Percentiles rank a stretch among this genome's conserved stretches.
Conservation (phyloP, 2,797 vertebrate species). For the Catostomus latipinnis region DNA sequence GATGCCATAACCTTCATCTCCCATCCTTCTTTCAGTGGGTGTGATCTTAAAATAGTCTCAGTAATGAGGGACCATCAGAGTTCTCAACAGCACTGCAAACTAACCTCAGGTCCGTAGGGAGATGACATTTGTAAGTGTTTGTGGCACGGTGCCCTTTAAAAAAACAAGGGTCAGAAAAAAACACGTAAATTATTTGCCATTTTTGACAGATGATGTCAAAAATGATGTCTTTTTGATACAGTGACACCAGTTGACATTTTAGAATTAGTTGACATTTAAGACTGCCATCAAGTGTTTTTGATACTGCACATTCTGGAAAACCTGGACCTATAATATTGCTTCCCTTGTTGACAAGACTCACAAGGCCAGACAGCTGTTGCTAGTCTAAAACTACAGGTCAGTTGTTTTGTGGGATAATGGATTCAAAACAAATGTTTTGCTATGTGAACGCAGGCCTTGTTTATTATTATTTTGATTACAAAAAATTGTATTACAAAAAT, state of each 20-base stretch:
- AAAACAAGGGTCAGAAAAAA: background rate
- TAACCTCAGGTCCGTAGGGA: constrained; percentile 22
- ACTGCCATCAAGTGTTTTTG: background rate
- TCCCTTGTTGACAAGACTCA: background rate
- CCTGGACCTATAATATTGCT: background rate
- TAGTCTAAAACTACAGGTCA: background rate
- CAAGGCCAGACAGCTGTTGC: background rate
- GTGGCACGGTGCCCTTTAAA: constrained; percentile 10
- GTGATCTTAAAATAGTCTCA: constrained; percentile 68
- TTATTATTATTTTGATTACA: background rate
- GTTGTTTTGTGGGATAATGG: background rate
- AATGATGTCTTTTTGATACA: background rate
- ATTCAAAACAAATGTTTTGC: background rate
- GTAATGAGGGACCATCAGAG: constrained; percentile 48
- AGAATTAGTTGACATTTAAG: constrained; percentile 22
- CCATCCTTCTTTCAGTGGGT: constrained; percentile 65
- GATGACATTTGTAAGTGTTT: background rate
- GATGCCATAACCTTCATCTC: constrained; percentile 67
- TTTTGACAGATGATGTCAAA: constrained; percentile 4
- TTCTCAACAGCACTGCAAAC: constrained; percentile 13
- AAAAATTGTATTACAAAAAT: background rate
- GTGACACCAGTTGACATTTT: constrained; percentile 28
- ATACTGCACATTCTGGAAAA: background rate
- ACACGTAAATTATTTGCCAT: background rate
- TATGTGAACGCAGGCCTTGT: background rate